A percentile compares a stretch with the other conserved stretches of the same genome.
Conservation (phyloP, 2,797 vertebrate species). For the Caiman crocodilus region DNA sequence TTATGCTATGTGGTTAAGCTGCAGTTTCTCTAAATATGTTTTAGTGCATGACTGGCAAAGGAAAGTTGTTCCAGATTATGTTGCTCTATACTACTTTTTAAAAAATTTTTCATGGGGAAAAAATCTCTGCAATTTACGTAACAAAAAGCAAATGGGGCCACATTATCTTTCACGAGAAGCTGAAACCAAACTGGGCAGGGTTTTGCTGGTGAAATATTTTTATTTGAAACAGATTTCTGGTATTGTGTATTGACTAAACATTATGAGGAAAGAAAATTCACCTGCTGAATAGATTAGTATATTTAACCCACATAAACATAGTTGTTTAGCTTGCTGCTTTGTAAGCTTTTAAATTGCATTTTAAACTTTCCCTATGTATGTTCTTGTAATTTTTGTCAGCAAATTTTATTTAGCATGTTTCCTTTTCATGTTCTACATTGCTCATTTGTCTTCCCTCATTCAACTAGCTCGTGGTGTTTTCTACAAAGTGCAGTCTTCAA, state of each 20-base stretch:
- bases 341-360: neutral
- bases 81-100: neutral
- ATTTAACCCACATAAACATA: neutral
- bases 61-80: neutral
- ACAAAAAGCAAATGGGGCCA: slow-evolving; percentile 22
- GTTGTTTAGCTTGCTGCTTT: neutral
- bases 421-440: neutral
- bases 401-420: neutral
- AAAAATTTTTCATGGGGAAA: rapidly evolving
- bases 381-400: neutral
- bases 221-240: slow-evolving; percentile 34
- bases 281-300: neutral
- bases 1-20: neutral
- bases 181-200: neutral
- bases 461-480: neutral
- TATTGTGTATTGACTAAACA: slow-evolving; percentile 55
- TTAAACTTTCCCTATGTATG: neutral
- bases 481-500: neutral
- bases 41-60: neutral
- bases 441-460: neutral
- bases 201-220: slow-evolving; percentile 49
- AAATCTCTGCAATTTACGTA: neutral
- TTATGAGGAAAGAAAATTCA: neutral
- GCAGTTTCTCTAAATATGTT: neutral
- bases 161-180: too few relatives aligned